phyloP scores from a whole-genome alignment of 2,113 vertebrate species.

The Serilophus lunatus region DNA sequence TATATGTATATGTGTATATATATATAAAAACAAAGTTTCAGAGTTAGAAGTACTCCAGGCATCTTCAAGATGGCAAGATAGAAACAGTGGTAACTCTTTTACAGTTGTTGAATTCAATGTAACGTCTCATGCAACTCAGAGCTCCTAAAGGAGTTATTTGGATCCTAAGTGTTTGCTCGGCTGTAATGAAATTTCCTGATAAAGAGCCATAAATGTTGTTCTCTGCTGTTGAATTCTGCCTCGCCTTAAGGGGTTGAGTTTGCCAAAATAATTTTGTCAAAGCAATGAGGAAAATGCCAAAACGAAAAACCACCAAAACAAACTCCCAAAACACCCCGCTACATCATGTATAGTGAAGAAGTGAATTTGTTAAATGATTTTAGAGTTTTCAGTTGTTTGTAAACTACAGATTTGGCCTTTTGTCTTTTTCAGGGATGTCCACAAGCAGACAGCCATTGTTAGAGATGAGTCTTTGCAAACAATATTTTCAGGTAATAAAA shows the following conservation, averaged over 20 bases:
- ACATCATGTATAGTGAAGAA: background rate
- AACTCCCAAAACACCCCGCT: rapidly evolving
- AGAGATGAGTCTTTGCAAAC: conserved; percentile 91
- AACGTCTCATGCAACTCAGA: background rate
- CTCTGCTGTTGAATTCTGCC: background rate
- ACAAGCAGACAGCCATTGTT: conserved; percentile 87
- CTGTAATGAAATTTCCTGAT: background rate
- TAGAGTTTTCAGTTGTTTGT: background rate
- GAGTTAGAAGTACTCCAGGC: background rate
- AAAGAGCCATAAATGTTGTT: background rate
- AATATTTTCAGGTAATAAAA: conserved; percentile 86
- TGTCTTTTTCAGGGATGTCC: conserved; percentile 83
- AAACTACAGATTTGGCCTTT: background rate
- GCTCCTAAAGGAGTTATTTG: background rate
- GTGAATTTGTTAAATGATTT: background rate
- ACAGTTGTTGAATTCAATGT: background rate
- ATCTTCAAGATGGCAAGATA: background rate
- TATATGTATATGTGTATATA: too few species aligned
- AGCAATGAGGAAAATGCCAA: background rate
- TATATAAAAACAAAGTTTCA: background rate
- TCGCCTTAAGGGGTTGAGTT: background rate
- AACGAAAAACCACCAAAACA: background rate
- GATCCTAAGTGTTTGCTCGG: background rate
- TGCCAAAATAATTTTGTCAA: background rate
- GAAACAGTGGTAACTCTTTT: background rate